A percentile compares a stretch with the other conserved stretches of the same genome.
phyloP scores from a whole-genome alignment of 2,888 invertebrate species.

The Eristalis intricaria region DNA sequence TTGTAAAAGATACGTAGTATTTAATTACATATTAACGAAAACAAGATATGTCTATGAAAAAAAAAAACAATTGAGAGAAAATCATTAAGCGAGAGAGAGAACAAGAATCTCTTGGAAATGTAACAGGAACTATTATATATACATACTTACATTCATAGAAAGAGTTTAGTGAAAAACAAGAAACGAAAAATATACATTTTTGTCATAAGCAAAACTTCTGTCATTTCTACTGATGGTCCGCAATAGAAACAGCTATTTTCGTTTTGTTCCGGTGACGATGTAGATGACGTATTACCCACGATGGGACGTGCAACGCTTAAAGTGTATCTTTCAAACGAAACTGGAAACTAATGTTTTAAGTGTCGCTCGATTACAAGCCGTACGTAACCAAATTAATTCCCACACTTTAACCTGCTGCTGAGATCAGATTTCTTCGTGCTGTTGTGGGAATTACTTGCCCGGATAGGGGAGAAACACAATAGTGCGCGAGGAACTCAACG shows the following conservation, averaged over 20 bases:
- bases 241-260: background rate
- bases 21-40: constrained; percentile 33
- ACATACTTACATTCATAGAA: constrained; percentile 46
- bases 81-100: constrained; percentile 10
- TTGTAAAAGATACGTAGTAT: constrained; percentile 48
- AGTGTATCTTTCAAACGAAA: no score
- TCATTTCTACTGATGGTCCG: background rate
- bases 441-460: no score
- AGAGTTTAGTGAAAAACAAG: constrained; percentile 41
- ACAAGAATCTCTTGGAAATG: constrained; percentile 39
- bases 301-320: no score
- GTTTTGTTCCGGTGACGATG: no score
- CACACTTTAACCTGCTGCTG: no score
- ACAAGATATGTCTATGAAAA: constrained; percentile 24
- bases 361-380: no score
- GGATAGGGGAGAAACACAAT: no score
- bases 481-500: no score
- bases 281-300: no score
- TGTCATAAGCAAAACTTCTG: constrained; percentile 48
- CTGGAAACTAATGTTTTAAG: no score
- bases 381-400: no score
- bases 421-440: no score
- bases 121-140: constrained; percentile 57
- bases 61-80: constrained; percentile 35
- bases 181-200: constrained; percentile 68